Percentiles rank a stretch among this genome's conserved stretches.
phyloP scores from a whole-genome alignment of 2,888 invertebrate species.

The Caenorhabditis sulstoni region DNA sequence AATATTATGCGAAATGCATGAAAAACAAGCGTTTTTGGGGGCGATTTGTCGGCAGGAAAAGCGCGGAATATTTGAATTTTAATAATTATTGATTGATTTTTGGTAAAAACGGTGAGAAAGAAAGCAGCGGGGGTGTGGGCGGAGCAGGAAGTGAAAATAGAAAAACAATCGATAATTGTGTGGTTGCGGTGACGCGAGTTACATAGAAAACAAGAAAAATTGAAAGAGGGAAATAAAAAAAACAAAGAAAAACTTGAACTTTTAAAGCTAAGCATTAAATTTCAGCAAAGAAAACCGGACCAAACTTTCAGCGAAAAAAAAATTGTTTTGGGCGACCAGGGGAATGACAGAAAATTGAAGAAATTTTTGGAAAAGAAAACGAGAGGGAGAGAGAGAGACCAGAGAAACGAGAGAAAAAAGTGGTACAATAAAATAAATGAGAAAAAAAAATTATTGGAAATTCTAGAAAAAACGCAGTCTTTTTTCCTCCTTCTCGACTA shows the following conservation, averaged over 20 bases:
- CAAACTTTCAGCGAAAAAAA: neutral
- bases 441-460: no score
- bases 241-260: slow-evolving; percentile 37
- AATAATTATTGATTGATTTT: no score
- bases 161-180: neutral
- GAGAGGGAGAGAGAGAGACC: slow-evolving; percentile 28
- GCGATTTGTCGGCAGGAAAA: slow-evolving; percentile 2
- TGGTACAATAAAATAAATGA: no score
- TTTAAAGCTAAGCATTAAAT: slow-evolving; percentile 17
- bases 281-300: slow-evolving; percentile 5
- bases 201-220: slow-evolving; percentile 41
- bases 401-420: slow-evolving; percentile 33
- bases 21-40: slow-evolving; percentile 24
- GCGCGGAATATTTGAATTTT: slow-evolving; percentile 17
- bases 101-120: slow-evolving; percentile 11
- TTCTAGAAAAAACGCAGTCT: neutral
- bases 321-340: neutral
- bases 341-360: slow-evolving; percentile 36
- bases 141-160: slow-evolving; percentile 16
- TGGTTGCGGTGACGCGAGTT: slow-evolving; percentile 5
- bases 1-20: slow-evolving; percentile 38
- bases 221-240: no score
- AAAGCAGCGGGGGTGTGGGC: slow-evolving; percentile 40
- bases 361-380: slow-evolving; percentile 9
- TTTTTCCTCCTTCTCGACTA: no score